These are phyloP conservation scores for Oscheius myriophilus DNA, from an alignment of 2,888 invertebrate genomes.

Conservation along the genomic window DNA sequence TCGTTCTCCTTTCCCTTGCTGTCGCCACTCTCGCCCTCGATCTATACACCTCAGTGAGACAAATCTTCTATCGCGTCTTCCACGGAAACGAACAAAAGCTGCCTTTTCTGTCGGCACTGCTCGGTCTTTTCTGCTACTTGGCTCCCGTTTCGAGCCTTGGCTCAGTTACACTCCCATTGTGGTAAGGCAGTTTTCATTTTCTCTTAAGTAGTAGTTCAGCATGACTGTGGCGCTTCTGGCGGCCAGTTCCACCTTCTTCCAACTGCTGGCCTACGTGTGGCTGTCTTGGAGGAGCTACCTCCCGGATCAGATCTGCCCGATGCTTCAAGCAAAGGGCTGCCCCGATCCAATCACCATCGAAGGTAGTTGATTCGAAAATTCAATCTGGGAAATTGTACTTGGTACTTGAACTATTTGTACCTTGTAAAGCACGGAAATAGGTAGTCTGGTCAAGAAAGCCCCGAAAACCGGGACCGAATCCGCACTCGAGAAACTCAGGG, in stretches of 20 bases:
- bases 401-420: no score
- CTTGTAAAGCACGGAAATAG: no score
- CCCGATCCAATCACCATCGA: conserved; percentile 4
- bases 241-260: conserved; percentile 27
- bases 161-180: conserved; percentile 17
- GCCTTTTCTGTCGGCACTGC: conserved; percentile 12
- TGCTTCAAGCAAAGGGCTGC: conserved; percentile 6
- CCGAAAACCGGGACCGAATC: no score
- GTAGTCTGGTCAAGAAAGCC: no score
- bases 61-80: conserved; percentile 26
- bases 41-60: conserved; percentile 12
- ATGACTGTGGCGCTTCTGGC: conserved; percentile 17
- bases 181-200: neutral
- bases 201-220: neutral
- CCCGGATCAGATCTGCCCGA: conserved; percentile 17
- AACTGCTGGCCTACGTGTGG: conserved; percentile 25
- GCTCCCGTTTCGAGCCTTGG: conserved; percentile 6
- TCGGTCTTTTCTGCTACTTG: conserved; percentile 14
- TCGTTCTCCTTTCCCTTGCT: conserved; percentile 9
- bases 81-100: conserved; percentile 29
- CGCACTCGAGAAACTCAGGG: no score
- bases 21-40: conserved; percentile 13
- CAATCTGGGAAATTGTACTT: no score
- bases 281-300: conserved; percentile 15
- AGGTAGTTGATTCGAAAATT: no score